Percentiles rank a stretch among this genome's conserved stretches.
Conservation (phyloP, 2,113 vertebrate genomes). For the Oncorhynchus masou region DNA sequence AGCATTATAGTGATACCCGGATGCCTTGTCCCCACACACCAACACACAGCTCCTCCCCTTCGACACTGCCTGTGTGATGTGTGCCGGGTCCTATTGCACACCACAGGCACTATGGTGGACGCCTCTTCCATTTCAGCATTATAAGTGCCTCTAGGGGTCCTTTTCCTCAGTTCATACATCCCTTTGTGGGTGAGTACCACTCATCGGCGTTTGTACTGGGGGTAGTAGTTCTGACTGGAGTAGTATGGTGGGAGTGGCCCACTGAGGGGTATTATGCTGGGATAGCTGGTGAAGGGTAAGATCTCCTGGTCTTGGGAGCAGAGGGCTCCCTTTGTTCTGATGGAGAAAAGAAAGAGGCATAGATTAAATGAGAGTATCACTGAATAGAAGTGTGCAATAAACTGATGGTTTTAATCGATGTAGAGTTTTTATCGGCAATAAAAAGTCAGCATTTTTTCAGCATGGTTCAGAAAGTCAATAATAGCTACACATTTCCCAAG, state of each 20-base stretch:
- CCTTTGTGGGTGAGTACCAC: conserved; percentile 85
- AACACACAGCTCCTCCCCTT: conserved; percentile 96
- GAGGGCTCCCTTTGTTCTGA: conserved; percentile 81
- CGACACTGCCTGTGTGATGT: conserved; percentile 77
- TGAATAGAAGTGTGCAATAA: background rate
- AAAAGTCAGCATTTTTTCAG: too few species aligned
- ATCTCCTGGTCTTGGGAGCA: conserved; percentile 84
- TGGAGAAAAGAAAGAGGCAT: conserved; percentile 29
- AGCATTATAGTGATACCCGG: conserved; percentile 97
- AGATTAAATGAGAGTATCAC: background rate
- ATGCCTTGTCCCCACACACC: conserved; percentile 96
- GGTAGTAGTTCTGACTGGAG: conserved; percentile 84
- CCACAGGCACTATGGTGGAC: conserved; percentile 65
- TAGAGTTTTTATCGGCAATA: too few species aligned
- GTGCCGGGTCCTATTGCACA: conserved; percentile 80
- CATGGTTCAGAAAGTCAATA: too few species aligned
- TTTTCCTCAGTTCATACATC: conserved; percentile 86
- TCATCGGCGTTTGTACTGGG: conserved; percentile 85
- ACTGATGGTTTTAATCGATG: background rate
- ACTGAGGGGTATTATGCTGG: conserved; percentile 79
- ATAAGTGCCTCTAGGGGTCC: conserved; percentile 80
- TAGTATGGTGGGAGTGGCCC: conserved; percentile 87
- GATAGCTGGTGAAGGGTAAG: conserved; percentile 81
- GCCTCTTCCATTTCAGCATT: conserved; percentile 76
- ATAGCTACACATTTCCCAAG: too few species aligned